Evolutionary conservation across 2,888 invertebrate genomes (phyloP).

Genomic region (Saturnia japonica): DNA sequence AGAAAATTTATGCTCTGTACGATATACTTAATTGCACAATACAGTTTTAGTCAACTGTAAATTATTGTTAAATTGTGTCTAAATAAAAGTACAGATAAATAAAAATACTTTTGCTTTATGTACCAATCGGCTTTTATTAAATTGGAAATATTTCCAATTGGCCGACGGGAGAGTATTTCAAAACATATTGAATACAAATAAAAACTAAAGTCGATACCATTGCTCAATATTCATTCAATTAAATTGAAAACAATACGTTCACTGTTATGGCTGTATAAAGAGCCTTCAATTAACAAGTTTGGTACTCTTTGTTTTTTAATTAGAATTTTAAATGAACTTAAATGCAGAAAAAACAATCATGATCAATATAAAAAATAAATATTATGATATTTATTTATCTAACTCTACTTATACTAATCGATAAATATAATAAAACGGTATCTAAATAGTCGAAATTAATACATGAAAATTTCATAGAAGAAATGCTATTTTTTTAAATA

Average conservation of each 20-base stretch:
- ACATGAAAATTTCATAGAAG: too few relatives aligned
- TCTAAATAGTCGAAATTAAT: too few relatives aligned
- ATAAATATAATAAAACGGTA: too few relatives aligned
- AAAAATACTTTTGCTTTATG: background rate
- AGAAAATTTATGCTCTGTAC: too few relatives aligned
- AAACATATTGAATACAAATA: background rate
- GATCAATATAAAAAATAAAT: too few relatives aligned
- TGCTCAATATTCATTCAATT: background rate
- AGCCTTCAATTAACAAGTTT: background rate
- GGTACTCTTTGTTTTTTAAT: background rate
- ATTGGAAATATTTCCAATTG: background rate
- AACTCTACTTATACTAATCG: too few relatives aligned
- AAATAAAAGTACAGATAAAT: background rate
- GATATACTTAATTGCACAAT: background rate
- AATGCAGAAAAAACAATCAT: too few relatives aligned
- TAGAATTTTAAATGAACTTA: too few relatives aligned
- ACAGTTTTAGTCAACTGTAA: background rate
- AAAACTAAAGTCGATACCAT: background rate
- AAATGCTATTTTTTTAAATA: too few relatives aligned
- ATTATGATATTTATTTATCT: too few relatives aligned
- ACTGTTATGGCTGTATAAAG: background rate
- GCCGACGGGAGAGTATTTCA: background rate
- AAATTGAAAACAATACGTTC: background rate
- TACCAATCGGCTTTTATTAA: background rate
- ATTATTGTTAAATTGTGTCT: background rate